A percentile compares a stretch with the other conserved stretches of the same genome.
Evolutionary conservation across 2,113 vertebrate species (phyloP).

Genomic region (Clinocottus analis): DNA sequence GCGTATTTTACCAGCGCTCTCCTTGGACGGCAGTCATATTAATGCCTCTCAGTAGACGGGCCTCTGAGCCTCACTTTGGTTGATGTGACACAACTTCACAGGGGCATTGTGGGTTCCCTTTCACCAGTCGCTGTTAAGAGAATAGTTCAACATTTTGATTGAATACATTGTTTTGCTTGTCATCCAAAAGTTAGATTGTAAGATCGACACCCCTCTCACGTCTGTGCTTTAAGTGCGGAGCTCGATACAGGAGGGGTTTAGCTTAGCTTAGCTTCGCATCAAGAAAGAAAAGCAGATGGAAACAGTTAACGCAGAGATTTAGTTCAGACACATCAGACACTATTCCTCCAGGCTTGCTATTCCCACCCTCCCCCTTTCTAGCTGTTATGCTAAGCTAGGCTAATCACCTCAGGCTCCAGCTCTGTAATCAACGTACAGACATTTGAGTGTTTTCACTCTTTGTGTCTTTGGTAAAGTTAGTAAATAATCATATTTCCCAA

Average conservation of each 20-base stretch:
- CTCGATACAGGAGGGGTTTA: background rate
- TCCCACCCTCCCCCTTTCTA: background rate
- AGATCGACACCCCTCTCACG: too few relatives aligned
- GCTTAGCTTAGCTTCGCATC: constrained; percentile 34
- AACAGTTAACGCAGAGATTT: background rate
- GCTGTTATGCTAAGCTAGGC: constrained; percentile 20
- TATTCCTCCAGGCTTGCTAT: background rate
- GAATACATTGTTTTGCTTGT: background rate
- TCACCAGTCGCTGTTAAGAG: constrained; percentile 30
- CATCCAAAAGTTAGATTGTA: background rate
- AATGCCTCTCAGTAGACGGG: constrained; percentile 5
- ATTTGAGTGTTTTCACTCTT: background rate
- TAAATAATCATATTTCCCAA: constrained; percentile 1
- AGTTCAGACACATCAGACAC: background rate
- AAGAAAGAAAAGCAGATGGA: background rate
- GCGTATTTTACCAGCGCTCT: constrained; percentile 8
- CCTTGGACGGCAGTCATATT: constrained; percentile 5
- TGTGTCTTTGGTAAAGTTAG: background rate
- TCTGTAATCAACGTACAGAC: background rate
- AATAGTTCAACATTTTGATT: constrained; percentile 32
- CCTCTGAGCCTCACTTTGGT: constrained; percentile 16
- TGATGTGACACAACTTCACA: constrained; percentile 26
- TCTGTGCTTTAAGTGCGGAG: background rate
- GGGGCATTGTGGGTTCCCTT: constrained; percentile 44
- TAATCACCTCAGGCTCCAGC: background rate